These are phyloP conservation scores for Ametastegia equiseti DNA, from an alignment of 2,888 invertebrate species.

Conservation along the genomic window DNA sequence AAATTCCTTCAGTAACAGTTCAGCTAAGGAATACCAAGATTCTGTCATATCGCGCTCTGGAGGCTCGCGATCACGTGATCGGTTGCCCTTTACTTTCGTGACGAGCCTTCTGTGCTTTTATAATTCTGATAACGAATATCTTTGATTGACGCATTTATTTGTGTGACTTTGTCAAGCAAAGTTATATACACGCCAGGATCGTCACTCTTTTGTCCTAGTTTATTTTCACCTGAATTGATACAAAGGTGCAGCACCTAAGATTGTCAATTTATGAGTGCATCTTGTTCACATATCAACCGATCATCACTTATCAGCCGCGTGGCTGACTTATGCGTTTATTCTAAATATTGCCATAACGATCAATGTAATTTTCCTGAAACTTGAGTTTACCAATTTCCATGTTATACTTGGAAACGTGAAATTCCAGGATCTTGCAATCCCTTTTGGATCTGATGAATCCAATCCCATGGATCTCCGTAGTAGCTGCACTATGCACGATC, in stretches of 20 bases:
- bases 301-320: too few relatives aligned
- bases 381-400: too few relatives aligned
- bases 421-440: background rate
- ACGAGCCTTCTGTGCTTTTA: slow-evolving; percentile 18
- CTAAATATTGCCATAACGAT: background rate
- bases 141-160: background rate
- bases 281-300: background rate
- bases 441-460: background rate
- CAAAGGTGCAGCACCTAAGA: background rate
- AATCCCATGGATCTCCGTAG: background rate
- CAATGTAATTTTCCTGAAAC: background rate
- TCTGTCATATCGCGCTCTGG: background rate
- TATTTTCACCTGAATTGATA: background rate
- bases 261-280: background rate
- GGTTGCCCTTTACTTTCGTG: background rate
- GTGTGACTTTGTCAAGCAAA: background rate
- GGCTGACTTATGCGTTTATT: background rate
- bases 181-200: background rate
- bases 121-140: background rate
- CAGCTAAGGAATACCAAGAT: background rate
- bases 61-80: slow-evolving; percentile 35
- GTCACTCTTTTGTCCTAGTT: background rate
- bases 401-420: background rate
- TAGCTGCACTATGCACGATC: background rate
- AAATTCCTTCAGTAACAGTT: background rate